Base-by-base conservation (phyloP, 1,140 invertebrate species). In the Pseudoatta argentina region DNA sequence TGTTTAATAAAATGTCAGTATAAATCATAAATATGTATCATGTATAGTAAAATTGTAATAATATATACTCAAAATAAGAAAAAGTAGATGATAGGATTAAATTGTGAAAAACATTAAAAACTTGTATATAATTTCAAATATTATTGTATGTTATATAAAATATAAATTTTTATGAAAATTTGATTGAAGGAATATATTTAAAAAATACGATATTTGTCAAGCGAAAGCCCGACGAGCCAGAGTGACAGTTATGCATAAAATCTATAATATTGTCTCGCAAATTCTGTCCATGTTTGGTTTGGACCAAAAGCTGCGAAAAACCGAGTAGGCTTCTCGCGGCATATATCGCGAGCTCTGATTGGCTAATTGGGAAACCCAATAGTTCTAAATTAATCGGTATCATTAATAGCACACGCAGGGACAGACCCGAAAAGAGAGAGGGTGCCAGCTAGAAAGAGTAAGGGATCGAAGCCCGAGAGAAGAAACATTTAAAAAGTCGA, bases 371-470 rank as follows among this genome's bases (percentile, higher is more conserved):
- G 95, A 95, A 95, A 95, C 94, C 94, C 93, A 95, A 95, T 95
- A 95, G 95, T 95, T 95, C 94, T 95, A 95, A 95, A 95, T 95
- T 95, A 94, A 95, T 95, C 95, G 94, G 89, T 93, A 95, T 95
- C 94, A 95, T 95, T 95, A 95, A 95, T 95, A 95, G 94, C 92
- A 88, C 82, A 87, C 86, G 89, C 27, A 73, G 71, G 73, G 53
- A 67, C 64, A 55, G 71, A 83, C 34, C 55, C 61, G 81, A 78
- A 66, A 83, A 86, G 88, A 85, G 79, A 82, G 82, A 90, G 89
- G 82, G 88, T 88, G 71, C 67, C 78, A 76, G 86, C 59, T 87
- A 88, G 78, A 91, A 87, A 91, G 89, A 90, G 89, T 88, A 86
- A 91, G 81, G 69, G 77, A 91, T 91, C 89, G 90, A 91, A 91